A percentile compares a stretch with the other conserved stretches of the same genome.
Evolutionary conservation across 2,888 invertebrate species (phyloP).

Genomic region (Coleophora deauratella): DNA sequence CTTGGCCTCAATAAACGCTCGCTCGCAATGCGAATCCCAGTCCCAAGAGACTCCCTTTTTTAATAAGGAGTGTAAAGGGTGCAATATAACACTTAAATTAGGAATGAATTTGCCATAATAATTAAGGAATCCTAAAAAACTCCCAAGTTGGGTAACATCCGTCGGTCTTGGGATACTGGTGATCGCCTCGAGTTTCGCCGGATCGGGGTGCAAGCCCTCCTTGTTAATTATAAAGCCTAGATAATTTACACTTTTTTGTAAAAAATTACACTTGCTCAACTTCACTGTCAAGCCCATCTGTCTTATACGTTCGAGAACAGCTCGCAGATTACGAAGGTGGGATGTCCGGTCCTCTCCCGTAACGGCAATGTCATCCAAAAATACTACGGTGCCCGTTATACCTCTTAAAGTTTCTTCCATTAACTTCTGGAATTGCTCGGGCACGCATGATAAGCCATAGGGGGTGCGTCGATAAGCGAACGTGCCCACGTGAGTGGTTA

Average conservation of each 20-base stretch:
- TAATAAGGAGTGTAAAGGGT: conserved; percentile 14
- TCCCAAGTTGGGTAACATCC: conserved; percentile 13
- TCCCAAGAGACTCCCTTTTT: conserved; percentile 6
- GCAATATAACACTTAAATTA: conserved; percentile 11
- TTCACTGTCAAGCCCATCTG: conserved; percentile 11
- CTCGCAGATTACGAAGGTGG: conserved; percentile 7
- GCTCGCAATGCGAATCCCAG: background rate
- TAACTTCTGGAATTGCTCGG: no score
- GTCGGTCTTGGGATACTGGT: conserved; percentile 9
- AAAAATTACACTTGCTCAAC: no score
- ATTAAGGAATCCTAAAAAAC: conserved; percentile 16
- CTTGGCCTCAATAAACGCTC: conserved; percentile 7
- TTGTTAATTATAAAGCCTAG: conserved; percentile 15
- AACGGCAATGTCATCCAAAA: conserved; percentile 15
- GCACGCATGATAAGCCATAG: conserved; percentile 16
- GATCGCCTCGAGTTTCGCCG: conserved; percentile 11
- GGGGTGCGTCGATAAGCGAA: conserved; percentile 18
- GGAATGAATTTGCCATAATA: conserved; percentile 18
- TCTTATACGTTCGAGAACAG: conserved; percentile 9
- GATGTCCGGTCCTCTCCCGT: conserved; percentile 1
- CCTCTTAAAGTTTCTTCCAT: conserved; percentile 12
- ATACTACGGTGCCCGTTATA: conserved; percentile 10
- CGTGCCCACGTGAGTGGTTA: no score
- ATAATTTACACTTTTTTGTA: no score
- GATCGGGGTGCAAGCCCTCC: conserved; percentile 10